Evolutionary conservation across 1,140 invertebrate species (phyloP), one percentile per base, ranked within the genome.

Genomic region (Apis dorsata): DNA sequence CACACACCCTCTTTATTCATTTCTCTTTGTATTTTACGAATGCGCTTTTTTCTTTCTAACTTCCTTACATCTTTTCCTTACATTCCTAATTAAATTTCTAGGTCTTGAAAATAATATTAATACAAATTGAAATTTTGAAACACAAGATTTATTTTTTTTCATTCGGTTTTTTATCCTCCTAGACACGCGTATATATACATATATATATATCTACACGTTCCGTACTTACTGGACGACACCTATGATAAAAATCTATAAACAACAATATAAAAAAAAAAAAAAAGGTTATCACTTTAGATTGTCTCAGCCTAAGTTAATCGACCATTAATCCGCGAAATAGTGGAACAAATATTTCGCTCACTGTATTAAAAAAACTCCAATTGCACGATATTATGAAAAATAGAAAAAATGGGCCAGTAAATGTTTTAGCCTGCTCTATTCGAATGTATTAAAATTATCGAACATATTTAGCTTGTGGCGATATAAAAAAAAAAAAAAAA

Each of bases 221-320:
- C 53, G 53, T 83, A 51, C 69, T 74, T 63, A 63, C 15, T 85
- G 62, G 84, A 72, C 28, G 55, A 63, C 19, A 21, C 63, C 55
- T 34, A 82, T 81, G 69, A 66, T 78, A 81, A 49, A 74, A 74
- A n/a, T 19, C 28, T 44, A 62, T 59, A 62, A 74, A 60, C 3
- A 12, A 44, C 49, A 73, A 57, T 69, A 79, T 66, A 62, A 75
- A 70, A 44, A 21, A 62, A 75, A 70, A 21, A 74, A 53, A n/a
- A 53, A 69, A 49, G 69, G 65, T 81, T 72, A 55, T 85, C 81
- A 83, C 55, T 86, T 87, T 87, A 87, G 79, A 74, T 78, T 82
- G 74, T 86, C 84, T 87, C 85, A 87, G 75, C 71, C 49, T 79
- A 86, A 70, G 65, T 85, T 86, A 70, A 63, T 75, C 63, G 66